Evolutionary conservation across 2,113 vertebrate genomes (phyloP), one percentile per base, ranked within the genome.

Genomic region (Urocynchramus pylzowi): DNA sequence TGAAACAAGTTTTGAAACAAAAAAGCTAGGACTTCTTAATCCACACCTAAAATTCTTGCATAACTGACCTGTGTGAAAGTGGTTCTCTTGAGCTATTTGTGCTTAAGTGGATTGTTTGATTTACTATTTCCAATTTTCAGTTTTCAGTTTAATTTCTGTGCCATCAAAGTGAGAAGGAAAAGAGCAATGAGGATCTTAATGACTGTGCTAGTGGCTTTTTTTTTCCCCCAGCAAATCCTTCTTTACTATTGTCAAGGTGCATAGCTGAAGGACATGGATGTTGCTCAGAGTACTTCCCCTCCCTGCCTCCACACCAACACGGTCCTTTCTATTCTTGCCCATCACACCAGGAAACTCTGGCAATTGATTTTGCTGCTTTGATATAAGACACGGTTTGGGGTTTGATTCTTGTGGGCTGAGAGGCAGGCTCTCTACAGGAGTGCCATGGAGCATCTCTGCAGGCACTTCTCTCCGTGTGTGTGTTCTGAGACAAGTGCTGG

Each of bases 191-290:
- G 35, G 30, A 80, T 73, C 16, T 61, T 76, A 26, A 42, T 39
- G 23, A 52, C 59, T 1, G 0, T 39, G 19, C 19, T 64, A 20
- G 14, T 0, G 1, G 1, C 9, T 18, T 35, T 49, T 37, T 49
- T 37, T 81, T 59, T 64, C 24, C 37, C 22, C 24, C 26, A 83
- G 42, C 47, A 59, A 39, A 16, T 63, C 24, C 63, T 91, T 45
- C 12, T 87, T 82, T 9, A 6, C 21, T 63, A 13, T 65, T 69
- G 22, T 79, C 30, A 54, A 41, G 42, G 39, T 64, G 49, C 30
- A 31, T 28, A 52, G 49, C 78, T 85, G 47, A 65, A 89, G 67
- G 27, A 42, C 21, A 6, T 65, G 41, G 31, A 44, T 30, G 37
- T 47, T 9, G 2, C 41, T 87, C 12, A 41, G 44, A 64, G 22